phyloP scores from a whole-genome alignment of 1,140 invertebrate genomes.

The Macrocentrus cingulum region DNA sequence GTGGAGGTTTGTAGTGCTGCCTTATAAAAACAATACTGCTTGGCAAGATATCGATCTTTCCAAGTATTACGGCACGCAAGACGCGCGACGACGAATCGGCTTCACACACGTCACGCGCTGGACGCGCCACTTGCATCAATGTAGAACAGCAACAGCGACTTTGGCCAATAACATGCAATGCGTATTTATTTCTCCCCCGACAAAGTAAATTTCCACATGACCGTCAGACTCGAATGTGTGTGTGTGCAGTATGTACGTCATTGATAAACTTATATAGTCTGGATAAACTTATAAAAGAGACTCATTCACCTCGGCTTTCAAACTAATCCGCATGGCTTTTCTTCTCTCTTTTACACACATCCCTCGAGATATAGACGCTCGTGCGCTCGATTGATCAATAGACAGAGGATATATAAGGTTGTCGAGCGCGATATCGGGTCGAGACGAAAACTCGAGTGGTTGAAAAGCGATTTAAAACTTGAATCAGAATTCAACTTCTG shows the following conservation, averaged over 20 bases:
- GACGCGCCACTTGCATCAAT: background rate
- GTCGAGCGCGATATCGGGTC: background rate
- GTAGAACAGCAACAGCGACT: background rate
- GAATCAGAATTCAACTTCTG: conserved; percentile 13
- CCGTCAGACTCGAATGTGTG: too few species aligned
- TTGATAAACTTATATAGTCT: too few species aligned
- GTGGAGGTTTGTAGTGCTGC: conserved; percentile 1
- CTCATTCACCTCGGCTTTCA: background rate
- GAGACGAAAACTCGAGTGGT: background rate
- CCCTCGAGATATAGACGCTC: too few species aligned
- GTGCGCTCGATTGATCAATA: too few species aligned
- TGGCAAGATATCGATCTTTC: conserved; percentile 25
- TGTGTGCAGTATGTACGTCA: too few species aligned
- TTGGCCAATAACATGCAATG: conserved; percentile 5
- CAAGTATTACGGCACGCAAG: background rate
- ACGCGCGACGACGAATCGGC: conserved; percentile 20
- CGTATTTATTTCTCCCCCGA: background rate
- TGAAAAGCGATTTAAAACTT: conserved; percentile 15
- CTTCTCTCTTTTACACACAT: background rate
- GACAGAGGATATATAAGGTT: background rate
- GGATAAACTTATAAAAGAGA: conserved; percentile 5
- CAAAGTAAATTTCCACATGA: too few species aligned
- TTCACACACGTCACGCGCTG: conserved; percentile 26
- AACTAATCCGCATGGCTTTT: background rate
- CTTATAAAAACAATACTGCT: conserved; percentile 15